Evolutionary conservation across 2,888 invertebrate species (phyloP), one percentile per base, ranked within the genome.

Genomic region (Carpatolechia fugitivella): DNA sequence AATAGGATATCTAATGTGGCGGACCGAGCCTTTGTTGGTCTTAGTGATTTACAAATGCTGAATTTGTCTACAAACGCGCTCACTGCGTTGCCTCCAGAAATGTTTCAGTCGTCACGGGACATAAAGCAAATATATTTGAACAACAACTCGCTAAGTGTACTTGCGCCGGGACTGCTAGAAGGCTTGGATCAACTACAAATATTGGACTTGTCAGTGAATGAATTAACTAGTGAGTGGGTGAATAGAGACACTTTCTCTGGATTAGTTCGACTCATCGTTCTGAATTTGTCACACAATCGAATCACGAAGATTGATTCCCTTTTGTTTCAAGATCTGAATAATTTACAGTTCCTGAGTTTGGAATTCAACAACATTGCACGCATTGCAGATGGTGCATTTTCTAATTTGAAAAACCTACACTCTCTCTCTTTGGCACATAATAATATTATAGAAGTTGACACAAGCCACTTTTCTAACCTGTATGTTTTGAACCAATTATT

Each of bases 61-160:
- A 96, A 97, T 84, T 82, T 97, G 69, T 95, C 96, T 30, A 94
- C 94, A 67, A 97, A 97, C 80, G 92, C 93, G 61, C 84, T 97
- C 65, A 93, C 93, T 35, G 94, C 94, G 7, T 85, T 97, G 63
- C 96, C 96, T 6, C 94, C 95, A 33, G 95, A 95, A 74, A 85
- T 96, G 74, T 95, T 97, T 74, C 92, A 94, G 70, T 93, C 93
- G 38, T 93, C 94, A n/a, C 90, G 92, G 60, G 93, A 94, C 64
- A 88, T 96, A 44, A 92, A 93, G 58, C 93, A 95, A 77, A 90
- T 96, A 64, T 93, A 95, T 70, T 88, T 96, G 52, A 93, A 94
- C 70, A 96, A 96, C 74, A 96, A 96, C 76, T 93, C 95, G 7
- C 76, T 96, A 38, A 92, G 93, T 62, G 94, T 94, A 3, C 87